Percentiles rank a stretch among this genome's conserved stretches.
Evolutionary conservation across 2,113 vertebrate species (phyloP).

Genomic region (Progne subis): DNA sequence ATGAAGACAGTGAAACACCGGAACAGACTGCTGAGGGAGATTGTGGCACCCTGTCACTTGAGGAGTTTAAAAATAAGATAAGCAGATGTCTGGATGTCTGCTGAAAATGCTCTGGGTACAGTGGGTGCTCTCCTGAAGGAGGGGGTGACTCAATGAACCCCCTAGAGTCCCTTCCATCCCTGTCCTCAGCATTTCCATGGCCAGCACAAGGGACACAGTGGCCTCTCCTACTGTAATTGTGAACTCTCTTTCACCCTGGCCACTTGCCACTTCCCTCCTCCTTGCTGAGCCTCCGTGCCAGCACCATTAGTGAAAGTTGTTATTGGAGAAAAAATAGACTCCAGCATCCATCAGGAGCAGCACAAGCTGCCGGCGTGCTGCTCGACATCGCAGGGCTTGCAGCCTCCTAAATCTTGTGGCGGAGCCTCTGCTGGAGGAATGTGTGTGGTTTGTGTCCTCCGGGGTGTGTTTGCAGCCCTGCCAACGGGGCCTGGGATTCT

Average conservation of each 20-base stretch:
- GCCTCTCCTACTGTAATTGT: neutral
- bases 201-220: neutral
- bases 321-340: neutral
- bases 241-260: conserved; percentile 17
- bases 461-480: neutral
- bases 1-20: neutral
- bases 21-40: neutral
- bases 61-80: neutral
- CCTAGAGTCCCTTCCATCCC: neutral
- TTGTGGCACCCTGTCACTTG: neutral
- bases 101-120: neutral
- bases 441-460: neutral
- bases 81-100: neutral
- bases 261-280: conserved; percentile 22
- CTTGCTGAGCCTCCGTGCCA: neutral
- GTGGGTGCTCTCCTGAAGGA: neutral
- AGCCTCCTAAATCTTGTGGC: neutral
- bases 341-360: neutral
- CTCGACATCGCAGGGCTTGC: neutral
- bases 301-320: conserved; percentile 24
- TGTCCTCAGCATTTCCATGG: neutral
- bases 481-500: neutral
- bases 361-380: neutral
- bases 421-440: neutral
- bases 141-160: neutral